These are phyloP conservation scores for Thrips palmi DNA, from an alignment of 1,140 invertebrate genomes.

Conservation along the genomic window DNA sequence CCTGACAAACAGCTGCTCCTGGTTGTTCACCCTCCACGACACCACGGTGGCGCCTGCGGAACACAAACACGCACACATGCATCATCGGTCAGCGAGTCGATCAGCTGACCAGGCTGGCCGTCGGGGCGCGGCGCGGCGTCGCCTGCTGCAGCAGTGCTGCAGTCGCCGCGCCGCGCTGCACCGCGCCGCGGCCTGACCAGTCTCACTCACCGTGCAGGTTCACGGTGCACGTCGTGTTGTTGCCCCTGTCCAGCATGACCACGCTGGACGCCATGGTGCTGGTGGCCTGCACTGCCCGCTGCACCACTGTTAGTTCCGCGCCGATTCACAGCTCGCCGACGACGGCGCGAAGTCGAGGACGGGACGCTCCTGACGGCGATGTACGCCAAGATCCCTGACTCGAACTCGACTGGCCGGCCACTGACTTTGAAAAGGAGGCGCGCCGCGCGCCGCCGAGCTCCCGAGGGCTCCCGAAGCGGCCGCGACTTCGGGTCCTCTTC, in stretches of 20 bases:
- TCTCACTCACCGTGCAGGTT: slow-evolving; percentile 66
- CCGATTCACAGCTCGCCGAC: background rate
- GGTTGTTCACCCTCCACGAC: slow-evolving; percentile 86
- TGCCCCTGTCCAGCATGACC: slow-evolving; percentile 80
- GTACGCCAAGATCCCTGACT: too few relatives aligned
- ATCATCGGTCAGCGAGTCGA: background rate
- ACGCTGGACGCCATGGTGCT: slow-evolving; percentile 79
- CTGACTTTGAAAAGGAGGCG: too few relatives aligned
- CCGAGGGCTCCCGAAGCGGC: too few relatives aligned
- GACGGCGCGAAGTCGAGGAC: background rate
- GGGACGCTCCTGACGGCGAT: too few relatives aligned
- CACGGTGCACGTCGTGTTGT: slow-evolving; percentile 87
- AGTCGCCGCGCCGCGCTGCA: background rate
- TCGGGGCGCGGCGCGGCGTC: background rate
- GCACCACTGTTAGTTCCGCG: slow-evolving; percentile 2
- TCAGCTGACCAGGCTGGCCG: background rate
- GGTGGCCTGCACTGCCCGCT: slow-evolving; percentile 24
- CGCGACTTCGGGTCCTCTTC: too few relatives aligned
- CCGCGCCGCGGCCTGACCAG: background rate
- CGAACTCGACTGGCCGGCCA: too few relatives aligned
- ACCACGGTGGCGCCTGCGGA: slow-evolving; percentile 77
- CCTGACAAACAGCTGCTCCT: slow-evolving; percentile 88
- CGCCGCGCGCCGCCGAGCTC: too few relatives aligned
- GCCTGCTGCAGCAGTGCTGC: background rate
- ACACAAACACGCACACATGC: slow-evolving; percentile 13